phyloP scores from a whole-genome alignment of 2,888 invertebrate species.

The Halocaridina rubra region DNA sequence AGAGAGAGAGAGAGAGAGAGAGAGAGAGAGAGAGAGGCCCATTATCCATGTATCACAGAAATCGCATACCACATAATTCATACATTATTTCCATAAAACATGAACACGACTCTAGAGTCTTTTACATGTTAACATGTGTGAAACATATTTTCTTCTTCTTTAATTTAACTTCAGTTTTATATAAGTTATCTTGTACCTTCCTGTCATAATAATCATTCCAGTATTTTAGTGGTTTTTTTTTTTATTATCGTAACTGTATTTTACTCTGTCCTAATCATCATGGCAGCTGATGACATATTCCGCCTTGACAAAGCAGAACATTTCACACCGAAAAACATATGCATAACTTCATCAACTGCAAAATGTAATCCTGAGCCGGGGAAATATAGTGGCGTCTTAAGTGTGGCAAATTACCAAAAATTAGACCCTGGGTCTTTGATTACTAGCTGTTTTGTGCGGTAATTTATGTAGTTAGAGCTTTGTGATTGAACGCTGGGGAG shows the following conservation, averaged over 20 bases:
- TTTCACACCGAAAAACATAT: no score
- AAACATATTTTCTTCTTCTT: no score
- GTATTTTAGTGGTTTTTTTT: no score
- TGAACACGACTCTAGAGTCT: neutral
- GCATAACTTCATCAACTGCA: no score
- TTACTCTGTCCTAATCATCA: no score
- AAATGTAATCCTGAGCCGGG: no score
- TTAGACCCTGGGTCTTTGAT: neutral
- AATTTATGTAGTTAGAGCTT: neutral
- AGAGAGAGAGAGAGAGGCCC: neutral
- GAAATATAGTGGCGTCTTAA: neutral
- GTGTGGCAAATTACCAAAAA: neutral
- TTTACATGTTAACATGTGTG: neutral
- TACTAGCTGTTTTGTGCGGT: neutral
- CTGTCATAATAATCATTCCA: no score
- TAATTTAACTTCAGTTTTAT: no score
- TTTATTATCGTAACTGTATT: no score
- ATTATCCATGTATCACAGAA: neutral
- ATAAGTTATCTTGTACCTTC: neutral
- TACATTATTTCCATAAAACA: neutral
- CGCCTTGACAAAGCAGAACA: no score
- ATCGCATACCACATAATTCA: neutral
- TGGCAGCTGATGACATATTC: no score
- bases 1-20: constrained; percentile 16
- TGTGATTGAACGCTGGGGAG: neutral